Evolutionary conservation across 2,797 vertebrate genomes (phyloP), one percentile per base, ranked within the genome.

Genomic region (Sardinella longiceps): DNA sequence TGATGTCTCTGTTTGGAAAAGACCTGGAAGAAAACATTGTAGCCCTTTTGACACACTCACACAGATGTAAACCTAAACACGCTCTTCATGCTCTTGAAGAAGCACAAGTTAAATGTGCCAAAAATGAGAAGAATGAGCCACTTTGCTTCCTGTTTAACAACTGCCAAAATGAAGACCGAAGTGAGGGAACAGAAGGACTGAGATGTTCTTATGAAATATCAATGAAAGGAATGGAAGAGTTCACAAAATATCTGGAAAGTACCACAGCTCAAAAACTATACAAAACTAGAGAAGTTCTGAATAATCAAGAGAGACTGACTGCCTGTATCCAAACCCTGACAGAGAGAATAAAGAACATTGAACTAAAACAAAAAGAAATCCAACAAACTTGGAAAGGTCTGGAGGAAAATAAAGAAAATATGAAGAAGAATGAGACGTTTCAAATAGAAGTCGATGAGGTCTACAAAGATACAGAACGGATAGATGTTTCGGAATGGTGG

Each of bases 101-200:
- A n/a, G n/a, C n/a, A n/a, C n/a, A n/a, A n/a, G n/a, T n/a, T n/a
- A n/a, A n/a, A n/a, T n/a, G n/a, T n/a, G n/a, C n/a, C n/a, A n/a
- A n/a, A n/a, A n/a, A n/a, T n/a, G n/a, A n/a, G n/a, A n/a, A n/a
- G n/a, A n/a, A n/a, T n/a, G n/a, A n/a, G n/a, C n/a, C n/a, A n/a
- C n/a, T n/a, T n/a, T 10, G 81, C 53, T 90, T 86, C 84, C 81
- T 30, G 4, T 90, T 90, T 28, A 30, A 90, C 37, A 90, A 89
- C 50, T 45, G 6, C 81, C 80, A 81, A n/a, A n/a, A n/a, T n/a
- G n/a, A n/a, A n/a, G n/a, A n/a, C n/a, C n/a, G n/a, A n/a, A n/a
- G n/a, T n/a, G n/a, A n/a, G n/a, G n/a, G 15, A 66, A 77, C 3
- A 66, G 81, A 39, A 30, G 80, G n/a, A 58, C 56, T 58, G 56